Conservation (phyloP, 2,113 vertebrate genomes). For the Cynoglossus semilaevis region DNA sequence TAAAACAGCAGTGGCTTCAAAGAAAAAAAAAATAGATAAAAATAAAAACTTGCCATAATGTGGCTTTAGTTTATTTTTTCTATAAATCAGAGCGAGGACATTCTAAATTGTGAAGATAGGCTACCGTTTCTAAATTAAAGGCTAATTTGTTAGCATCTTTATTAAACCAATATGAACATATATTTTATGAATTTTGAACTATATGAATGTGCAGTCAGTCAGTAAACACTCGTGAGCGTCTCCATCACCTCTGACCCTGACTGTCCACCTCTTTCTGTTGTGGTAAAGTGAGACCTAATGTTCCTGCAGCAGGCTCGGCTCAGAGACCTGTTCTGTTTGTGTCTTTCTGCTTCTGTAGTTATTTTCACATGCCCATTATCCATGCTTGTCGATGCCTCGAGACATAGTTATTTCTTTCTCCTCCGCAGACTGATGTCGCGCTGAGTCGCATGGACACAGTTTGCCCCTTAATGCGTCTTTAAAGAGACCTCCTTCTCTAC, state of each 20-base stretch:
- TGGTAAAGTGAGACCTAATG: slow-evolving; percentile 53
- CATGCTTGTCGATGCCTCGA: slow-evolving; percentile 68
- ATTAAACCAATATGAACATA: too few relatives aligned
- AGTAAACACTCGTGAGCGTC: background rate
- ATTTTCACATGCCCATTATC: slow-evolving; percentile 64
- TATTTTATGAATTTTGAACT: too few relatives aligned
- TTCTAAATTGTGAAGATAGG: too few relatives aligned
- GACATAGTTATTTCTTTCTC: slow-evolving; percentile 37
- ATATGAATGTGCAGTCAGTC: too few relatives aligned
- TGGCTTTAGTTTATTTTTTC: too few relatives aligned
- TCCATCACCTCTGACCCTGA: slow-evolving; percentile 34
- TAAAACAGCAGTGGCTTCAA: too few relatives aligned
- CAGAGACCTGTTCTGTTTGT: slow-evolving; percentile 62
- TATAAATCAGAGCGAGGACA: too few relatives aligned
- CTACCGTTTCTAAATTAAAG: too few relatives aligned
- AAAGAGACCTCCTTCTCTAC: slow-evolving; percentile 42
- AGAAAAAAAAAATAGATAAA: too few relatives aligned
- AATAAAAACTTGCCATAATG: too few relatives aligned
- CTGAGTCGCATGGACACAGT: slow-evolving; percentile 59
- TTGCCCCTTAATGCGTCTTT: slow-evolving; percentile 64
- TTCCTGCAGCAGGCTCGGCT: slow-evolving; percentile 46
- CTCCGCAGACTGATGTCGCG: slow-evolving; percentile 50
- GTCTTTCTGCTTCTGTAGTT: slow-evolving; percentile 52
- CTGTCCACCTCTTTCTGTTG: slow-evolving; percentile 54
- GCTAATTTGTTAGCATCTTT: too few relatives aligned